phyloP scores from a whole-genome alignment of 2,888 invertebrate species.

The Papilio gigon region DNA sequence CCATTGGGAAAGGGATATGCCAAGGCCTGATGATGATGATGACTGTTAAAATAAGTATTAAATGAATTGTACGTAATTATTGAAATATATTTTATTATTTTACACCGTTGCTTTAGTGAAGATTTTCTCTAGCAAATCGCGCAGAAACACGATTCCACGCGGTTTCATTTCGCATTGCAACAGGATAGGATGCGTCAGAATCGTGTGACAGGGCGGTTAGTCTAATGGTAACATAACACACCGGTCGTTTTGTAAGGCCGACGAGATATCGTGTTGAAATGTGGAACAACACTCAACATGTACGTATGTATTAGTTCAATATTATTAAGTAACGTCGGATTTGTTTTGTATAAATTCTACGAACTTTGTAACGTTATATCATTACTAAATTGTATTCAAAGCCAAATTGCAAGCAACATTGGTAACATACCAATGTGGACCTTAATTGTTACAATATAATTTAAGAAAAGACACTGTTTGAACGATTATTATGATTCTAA shows the following conservation, averaged over 20 bases:
- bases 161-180: constrained; percentile 60
- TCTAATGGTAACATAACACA: constrained; percentile 49
- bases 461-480: too few species aligned
- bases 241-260: constrained; percentile 43
- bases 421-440: too few species aligned
- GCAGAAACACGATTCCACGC: constrained; percentile 50
- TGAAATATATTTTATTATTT: background rate
- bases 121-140: constrained; percentile 29
- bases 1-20: too few species aligned
- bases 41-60: too few species aligned
- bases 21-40: too few species aligned
- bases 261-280: constrained; percentile 23
- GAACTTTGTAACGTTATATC: too few species aligned
- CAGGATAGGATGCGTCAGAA: constrained; percentile 56
- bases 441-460: too few species aligned
- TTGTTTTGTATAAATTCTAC: too few species aligned
- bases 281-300: constrained; percentile 9
- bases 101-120: constrained; percentile 41
- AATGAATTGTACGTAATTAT: too few species aligned
- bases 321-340: background rate
- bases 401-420: too few species aligned
- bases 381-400: too few species aligned
- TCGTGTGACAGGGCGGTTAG: constrained; percentile 67
- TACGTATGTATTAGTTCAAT: background rate
- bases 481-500: too few species aligned